A percentile compares a stretch with the other conserved stretches of the same genome.
Evolutionary conservation across 2,888 invertebrate genomes (phyloP).

Genomic region (Stenchaetothrips biformis): DNA sequence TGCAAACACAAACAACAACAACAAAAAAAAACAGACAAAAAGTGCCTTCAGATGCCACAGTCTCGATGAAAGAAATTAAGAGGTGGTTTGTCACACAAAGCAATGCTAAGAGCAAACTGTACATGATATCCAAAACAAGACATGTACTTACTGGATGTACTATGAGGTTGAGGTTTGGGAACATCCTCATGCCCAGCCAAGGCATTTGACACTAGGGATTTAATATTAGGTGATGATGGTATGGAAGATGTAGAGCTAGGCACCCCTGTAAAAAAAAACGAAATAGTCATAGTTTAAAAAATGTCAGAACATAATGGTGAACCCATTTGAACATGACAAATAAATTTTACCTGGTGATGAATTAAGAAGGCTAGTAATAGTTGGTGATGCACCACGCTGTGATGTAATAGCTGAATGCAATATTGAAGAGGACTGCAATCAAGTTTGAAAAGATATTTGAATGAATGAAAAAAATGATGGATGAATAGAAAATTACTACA

Average conservation of each 20-base stretch:
- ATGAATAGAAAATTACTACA: background rate
- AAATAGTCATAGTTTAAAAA: background rate
- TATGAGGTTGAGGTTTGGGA: constrained; percentile 43
- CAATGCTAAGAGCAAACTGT: background rate
- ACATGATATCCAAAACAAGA: constrained; percentile 8
- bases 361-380: constrained; percentile 54
- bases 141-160: constrained; percentile 50
- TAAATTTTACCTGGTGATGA: constrained; percentile 38
- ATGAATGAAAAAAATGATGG: background rate
- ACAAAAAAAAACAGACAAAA: background rate
- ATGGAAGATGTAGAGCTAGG: constrained; percentile 38
- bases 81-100: background rate
- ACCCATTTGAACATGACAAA: no score
- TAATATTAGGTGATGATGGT: constrained; percentile 48
- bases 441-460: background rate
- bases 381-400: constrained; percentile 48
- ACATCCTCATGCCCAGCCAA: constrained; percentile 44
- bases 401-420: constrained; percentile 41
- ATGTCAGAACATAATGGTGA: background rate
- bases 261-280: constrained; percentile 30
- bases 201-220: constrained; percentile 50
- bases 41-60: background rate
- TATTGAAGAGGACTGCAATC: constrained; percentile 34
- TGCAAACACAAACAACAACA: constrained; percentile 11
- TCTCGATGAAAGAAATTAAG: background rate